Conservation (phyloP, 1,140 invertebrate genomes). For the Anthonomus grandis region DNA sequence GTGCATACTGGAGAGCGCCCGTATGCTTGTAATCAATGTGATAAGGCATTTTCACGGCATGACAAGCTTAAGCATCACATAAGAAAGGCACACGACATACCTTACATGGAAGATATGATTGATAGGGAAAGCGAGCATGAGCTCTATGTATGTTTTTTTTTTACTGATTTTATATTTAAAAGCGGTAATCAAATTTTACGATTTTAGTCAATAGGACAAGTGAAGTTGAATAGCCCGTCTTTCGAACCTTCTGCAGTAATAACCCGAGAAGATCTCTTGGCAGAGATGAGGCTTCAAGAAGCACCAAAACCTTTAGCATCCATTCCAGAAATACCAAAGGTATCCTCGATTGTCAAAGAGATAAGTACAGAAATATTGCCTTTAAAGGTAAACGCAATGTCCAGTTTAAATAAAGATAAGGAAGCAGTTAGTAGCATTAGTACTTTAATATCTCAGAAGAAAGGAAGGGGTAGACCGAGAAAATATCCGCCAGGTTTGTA, state of each 20-base stretch:
- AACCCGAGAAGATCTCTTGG: conserved; percentile 16
- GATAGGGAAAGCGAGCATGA: not conserved
- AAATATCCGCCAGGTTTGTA: conserved; percentile 30
- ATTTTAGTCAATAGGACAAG: conserved; percentile 27
- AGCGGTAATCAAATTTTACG: not conserved
- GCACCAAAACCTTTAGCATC: not conserved
- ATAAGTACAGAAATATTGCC: not conserved
- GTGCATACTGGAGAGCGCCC: conserved; percentile 60
- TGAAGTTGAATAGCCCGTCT: conserved; percentile 11
- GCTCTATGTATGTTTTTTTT: conserved; percentile 6
- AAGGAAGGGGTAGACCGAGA: conserved; percentile 32
- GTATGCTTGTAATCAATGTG: conserved; percentile 57
- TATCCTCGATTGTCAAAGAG: not conserved
- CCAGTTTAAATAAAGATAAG: no score
- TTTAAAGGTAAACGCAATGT: no score
- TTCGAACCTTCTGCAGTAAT: conserved; percentile 7
- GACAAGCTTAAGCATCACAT: conserved; percentile 58
- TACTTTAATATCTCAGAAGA: no score
- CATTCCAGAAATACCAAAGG: not conserved
- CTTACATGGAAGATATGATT: conserved; percentile 18
- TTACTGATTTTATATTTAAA: no score
- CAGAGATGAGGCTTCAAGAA: not conserved
- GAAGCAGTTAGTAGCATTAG: no score
- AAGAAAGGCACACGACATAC: conserved; percentile 36
- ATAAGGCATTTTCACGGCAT: conserved; percentile 63